phyloP scores from a whole-genome alignment of 1,140 invertebrate genomes.

The Bombus superbus region DNA sequence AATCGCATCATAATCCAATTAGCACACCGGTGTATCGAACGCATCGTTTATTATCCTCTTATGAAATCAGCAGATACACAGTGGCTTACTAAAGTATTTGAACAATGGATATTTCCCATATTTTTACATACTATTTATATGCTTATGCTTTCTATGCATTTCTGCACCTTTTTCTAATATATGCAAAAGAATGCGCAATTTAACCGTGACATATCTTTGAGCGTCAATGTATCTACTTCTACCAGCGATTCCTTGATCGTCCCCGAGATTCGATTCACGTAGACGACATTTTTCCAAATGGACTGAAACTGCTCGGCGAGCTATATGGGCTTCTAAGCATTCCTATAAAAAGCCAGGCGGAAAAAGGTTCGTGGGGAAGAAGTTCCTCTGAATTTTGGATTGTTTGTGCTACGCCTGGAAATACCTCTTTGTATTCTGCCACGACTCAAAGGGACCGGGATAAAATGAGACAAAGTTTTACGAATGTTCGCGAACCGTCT shows the following conservation, averaged over 20 bases:
- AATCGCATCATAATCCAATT: too few species aligned
- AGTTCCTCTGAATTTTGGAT: slow-evolving; percentile 10
- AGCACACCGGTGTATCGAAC: too few species aligned
- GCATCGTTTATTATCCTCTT: too few species aligned
- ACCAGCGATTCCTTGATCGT: background rate
- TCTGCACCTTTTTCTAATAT: background rate
- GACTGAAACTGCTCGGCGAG: background rate
- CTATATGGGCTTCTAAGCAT: background rate
- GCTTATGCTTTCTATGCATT: too few species aligned
- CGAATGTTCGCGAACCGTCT: background rate
- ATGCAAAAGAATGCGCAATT: background rate
- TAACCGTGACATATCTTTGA: background rate
- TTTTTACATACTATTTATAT: too few species aligned
- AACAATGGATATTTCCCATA: too few species aligned
- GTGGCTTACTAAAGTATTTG: too few species aligned
- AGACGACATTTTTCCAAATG: background rate
- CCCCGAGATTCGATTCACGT: background rate
- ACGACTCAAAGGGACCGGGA: background rate
- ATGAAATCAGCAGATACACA: too few species aligned
- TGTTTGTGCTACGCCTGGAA: background rate
- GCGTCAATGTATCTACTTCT: background rate
- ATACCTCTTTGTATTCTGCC: slow-evolving; percentile 17
- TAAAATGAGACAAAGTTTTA: slow-evolving; percentile 25
- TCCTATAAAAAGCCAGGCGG: background rate
- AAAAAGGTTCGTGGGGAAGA: background rate